phyloP scores from a whole-genome alignment of 2,888 invertebrate genomes.

The Chymomyza caudatula region DNA sequence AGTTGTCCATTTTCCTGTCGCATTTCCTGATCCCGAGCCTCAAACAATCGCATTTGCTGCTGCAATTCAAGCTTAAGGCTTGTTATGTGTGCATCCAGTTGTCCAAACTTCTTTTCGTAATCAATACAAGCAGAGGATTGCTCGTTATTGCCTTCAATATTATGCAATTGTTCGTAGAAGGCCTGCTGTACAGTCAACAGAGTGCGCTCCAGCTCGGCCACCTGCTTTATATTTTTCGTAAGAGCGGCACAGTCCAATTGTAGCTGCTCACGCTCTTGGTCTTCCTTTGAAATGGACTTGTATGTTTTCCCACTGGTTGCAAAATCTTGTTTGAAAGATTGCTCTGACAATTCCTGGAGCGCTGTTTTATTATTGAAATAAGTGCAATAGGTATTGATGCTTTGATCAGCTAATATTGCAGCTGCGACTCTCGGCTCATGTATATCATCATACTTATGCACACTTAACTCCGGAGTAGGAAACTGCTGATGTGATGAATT shows the following conservation, averaged over 20 bases:
- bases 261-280: constrained; percentile 1
- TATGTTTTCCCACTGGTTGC: constrained; percentile 50
- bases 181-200: constrained; percentile 26
- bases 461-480: constrained; percentile 19
- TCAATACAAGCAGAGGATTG: constrained; percentile 16
- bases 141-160: background rate
- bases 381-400: background rate
- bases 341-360: constrained; percentile 82
- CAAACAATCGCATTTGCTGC: constrained; percentile 45
- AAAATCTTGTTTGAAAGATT: constrained; percentile 78
- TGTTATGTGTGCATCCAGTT: constrained; percentile 55
- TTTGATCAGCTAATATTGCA: background rate
- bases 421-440: background rate
- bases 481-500: background rate
- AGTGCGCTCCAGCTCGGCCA: constrained; percentile 15
- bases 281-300: constrained; percentile 3
- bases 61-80: constrained; percentile 44
- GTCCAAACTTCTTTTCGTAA: constrained; percentile 46
- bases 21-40: constrained; percentile 78
- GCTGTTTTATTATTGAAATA: constrained; percentile 63
- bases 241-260: background rate
- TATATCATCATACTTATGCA: constrained; percentile 21
- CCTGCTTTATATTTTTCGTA: background rate
- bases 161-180: constrained; percentile 15
- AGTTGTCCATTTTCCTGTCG: constrained; percentile 76